phyloP scores from a whole-genome alignment of 1,140 invertebrate genomes.

The Anastrepha ludens region DNA sequence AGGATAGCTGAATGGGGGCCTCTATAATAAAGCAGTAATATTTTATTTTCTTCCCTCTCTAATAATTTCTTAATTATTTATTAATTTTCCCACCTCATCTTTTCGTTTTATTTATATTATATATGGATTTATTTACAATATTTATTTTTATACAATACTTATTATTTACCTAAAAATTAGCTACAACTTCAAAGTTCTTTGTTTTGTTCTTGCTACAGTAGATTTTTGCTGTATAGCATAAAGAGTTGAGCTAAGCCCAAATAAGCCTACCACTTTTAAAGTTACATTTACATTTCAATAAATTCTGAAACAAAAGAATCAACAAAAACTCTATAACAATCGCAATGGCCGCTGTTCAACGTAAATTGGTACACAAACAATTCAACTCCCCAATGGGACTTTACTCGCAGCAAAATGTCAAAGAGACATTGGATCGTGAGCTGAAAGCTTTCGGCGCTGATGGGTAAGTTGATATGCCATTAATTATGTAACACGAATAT shows the following conservation, averaged over 20 bases:
- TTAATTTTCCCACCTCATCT: background rate
- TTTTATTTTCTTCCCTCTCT: no score
- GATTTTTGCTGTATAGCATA: background rate
- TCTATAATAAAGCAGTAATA: no score
- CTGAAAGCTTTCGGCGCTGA: constrained; percentile 85
- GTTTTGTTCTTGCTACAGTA: background rate
- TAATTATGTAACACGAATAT: background rate
- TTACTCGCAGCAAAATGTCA: constrained; percentile 88
- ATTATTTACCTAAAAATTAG: no score
- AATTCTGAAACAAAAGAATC: constrained; percentile 41
- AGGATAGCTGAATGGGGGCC: no score
- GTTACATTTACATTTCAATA: background rate
- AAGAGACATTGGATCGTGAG: constrained; percentile 86
- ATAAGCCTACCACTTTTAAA: background rate
- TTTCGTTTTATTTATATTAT: background rate
- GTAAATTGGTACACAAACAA: constrained; percentile 87
- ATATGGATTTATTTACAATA: background rate
- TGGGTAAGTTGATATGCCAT: constrained; percentile 78
- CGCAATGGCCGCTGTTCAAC: constrained; percentile 77
- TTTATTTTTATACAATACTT: background rate
- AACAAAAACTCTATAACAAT: constrained; percentile 62
- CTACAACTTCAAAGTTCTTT: no score
- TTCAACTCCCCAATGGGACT: constrained; percentile 92
- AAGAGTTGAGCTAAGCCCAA: background rate
- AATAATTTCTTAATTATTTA: no score